Percentiles rank a stretch among this genome's conserved stretches.
These are phyloP conservation scores for Zophobas morio DNA, from an alignment of 1,140 invertebrate species.

Conservation along the genomic window DNA sequence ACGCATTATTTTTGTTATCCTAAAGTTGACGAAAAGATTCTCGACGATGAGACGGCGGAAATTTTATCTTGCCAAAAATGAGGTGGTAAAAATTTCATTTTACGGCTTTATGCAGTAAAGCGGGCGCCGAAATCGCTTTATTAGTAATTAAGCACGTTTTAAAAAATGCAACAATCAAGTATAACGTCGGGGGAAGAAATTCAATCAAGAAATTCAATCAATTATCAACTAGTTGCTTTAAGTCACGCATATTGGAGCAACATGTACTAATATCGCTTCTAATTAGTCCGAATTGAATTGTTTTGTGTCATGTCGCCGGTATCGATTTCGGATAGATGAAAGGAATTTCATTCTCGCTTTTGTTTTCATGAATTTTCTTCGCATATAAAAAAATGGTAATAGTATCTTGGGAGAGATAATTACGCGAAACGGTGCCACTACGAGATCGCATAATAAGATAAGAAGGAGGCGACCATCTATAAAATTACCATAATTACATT, in stretches of 20 bases:
- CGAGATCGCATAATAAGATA: constrained; percentile 33
- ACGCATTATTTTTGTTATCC: too few species aligned
- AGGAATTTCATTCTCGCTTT: constrained; percentile 22
- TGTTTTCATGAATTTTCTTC: constrained; percentile 18
- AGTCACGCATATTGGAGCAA: constrained; percentile 46
- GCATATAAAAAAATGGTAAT: constrained; percentile 16
- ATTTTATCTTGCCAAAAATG: too few species aligned
- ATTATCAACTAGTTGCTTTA: constrained; percentile 44
- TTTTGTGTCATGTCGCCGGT: constrained; percentile 18
- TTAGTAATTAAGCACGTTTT: neutral
- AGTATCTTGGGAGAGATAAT: constrained; percentile 30
- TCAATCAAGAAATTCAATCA: constrained; percentile 38
- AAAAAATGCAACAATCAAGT: neutral
- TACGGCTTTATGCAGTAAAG: too few species aligned
- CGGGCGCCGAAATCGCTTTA: too few species aligned
- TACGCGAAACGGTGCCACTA: constrained; percentile 20
- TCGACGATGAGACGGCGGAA: too few species aligned
- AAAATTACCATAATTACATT: constrained; percentile 25
- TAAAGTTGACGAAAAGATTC: too few species aligned
- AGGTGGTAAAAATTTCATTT: too few species aligned
- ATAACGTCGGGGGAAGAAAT: constrained; percentile 4
- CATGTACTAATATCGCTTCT: constrained; percentile 39
- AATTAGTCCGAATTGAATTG: constrained; percentile 43
- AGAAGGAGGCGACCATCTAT: constrained; percentile 18
- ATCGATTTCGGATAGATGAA: constrained; percentile 10